Evolutionary conservation across 2,797 vertebrate genomes (phyloP).

Genomic region (Dallia pectoralis): DNA sequence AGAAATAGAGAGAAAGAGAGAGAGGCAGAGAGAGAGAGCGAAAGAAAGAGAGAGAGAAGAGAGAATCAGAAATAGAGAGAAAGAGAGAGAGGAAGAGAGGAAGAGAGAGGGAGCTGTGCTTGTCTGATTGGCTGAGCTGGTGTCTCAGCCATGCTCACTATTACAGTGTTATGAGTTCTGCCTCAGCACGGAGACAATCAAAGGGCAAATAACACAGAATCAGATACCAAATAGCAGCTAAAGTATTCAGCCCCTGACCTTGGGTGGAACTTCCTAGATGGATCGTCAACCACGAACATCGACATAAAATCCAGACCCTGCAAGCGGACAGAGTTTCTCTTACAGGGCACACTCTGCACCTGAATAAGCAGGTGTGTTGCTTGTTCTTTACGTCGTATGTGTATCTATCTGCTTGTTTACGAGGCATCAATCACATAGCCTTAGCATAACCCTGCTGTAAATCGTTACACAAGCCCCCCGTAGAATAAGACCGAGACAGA

Average conservation of each 20-base stretch:
- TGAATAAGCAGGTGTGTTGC: constrained; percentile 64
- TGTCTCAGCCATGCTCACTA: constrained; percentile 31
- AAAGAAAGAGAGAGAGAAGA: too few species aligned
- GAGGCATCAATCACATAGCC: not conserved
- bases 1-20: too few species aligned
- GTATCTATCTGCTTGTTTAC: not conserved
- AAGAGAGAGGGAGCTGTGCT: not conserved
- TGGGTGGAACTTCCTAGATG: constrained; percentile 70
- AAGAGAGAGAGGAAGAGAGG: too few species aligned
- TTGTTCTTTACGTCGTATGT: constrained; percentile 4
- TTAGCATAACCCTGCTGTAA: not conserved
- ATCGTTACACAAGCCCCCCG: not conserved
- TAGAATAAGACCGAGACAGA: not conserved
- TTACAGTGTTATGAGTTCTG: constrained; percentile 36
- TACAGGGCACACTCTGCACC: constrained; percentile 31
- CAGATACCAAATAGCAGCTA: constrained; percentile 59
- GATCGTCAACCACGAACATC: constrained; percentile 64
- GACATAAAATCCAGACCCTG: constrained; percentile 58
- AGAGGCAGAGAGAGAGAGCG: too few species aligned
- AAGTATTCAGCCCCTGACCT: constrained; percentile 69
- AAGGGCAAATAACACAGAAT: constrained; percentile 60
- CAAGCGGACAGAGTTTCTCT: constrained; percentile 39
- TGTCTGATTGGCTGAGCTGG: constrained; percentile 41
- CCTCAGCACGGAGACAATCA: constrained; percentile 39
- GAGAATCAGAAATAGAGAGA: too few species aligned